These are phyloP conservation scores for Tachycineta bicolor DNA, from an alignment of 2,113 vertebrate genomes.

Conservation along the genomic window DNA sequence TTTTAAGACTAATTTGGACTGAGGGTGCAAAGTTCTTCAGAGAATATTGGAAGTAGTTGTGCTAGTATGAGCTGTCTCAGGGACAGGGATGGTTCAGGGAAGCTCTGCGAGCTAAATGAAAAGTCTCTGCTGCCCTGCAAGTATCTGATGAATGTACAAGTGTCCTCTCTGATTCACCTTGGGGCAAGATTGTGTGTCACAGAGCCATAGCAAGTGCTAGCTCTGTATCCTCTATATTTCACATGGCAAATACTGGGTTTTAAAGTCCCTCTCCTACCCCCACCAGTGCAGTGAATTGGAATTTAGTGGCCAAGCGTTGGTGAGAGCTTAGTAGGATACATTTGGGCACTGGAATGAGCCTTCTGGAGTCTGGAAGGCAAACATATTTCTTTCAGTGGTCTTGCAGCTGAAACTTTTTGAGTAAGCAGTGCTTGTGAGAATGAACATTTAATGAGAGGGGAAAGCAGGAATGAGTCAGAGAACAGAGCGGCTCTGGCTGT, in stretches of 20 bases:
- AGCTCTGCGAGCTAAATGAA: background rate
- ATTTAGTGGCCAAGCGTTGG: background rate
- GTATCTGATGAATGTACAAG: background rate
- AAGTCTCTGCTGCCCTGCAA: background rate
- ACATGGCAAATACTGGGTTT: background rate
- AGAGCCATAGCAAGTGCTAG: background rate
- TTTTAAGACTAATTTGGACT: background rate
- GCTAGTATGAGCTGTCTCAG: background rate
- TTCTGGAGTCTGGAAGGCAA: background rate
- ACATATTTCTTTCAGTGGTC: background rate
- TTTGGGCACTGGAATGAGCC: background rate
- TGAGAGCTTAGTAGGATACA: accelerated
- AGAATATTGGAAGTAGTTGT: background rate
- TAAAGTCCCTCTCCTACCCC: background rate
- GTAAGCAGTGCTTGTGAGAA: background rate
- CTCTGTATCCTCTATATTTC: background rate
- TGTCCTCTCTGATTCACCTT: background rate
- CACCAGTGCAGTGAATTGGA: background rate
- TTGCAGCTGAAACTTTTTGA: background rate
- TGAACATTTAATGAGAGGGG: background rate
- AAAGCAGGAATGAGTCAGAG: conserved; percentile 1
- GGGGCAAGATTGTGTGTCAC: background rate
- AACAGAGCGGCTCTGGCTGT: background rate
- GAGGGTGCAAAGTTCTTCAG: background rate
- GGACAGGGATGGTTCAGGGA: background rate